phyloP scores from a whole-genome alignment of 2,888 invertebrate genomes.

The Drosophila longiperda region DNA sequence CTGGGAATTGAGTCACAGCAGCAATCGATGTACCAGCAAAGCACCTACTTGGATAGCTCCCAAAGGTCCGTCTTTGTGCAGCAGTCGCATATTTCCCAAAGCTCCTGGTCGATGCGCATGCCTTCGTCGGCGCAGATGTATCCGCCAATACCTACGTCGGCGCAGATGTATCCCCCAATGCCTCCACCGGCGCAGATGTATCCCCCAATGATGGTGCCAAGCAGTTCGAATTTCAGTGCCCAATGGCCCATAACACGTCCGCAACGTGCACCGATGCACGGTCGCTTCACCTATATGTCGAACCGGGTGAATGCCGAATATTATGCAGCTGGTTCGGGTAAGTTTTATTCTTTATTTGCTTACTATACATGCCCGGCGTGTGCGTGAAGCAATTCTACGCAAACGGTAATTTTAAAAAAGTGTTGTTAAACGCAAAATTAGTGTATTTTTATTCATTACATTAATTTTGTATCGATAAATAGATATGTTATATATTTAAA shows the following conservation, averaged over 20 bases:
- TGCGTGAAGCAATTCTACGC: neutral
- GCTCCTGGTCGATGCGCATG: constrained; percentile 57
- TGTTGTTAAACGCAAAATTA: neutral
- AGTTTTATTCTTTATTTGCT: neutral
- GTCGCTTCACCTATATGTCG: constrained; percentile 27
- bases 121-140: constrained; percentile 18
- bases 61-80: constrained; percentile 58
- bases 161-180: constrained; percentile 8
- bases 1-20: constrained; percentile 62
- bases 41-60: constrained; percentile 61
- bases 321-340: constrained; percentile 52
- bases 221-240: constrained; percentile 5
- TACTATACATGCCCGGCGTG: neutral
- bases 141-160: constrained; percentile 6
- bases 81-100: constrained; percentile 59
- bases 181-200: constrained; percentile 17
- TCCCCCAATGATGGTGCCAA: constrained; percentile 9
- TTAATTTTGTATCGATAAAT: neutral
- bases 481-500: neutral
- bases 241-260: neutral
- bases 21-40: constrained; percentile 65
- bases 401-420: constrained; percentile 1
- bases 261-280: neutral
- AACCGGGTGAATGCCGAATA: constrained; percentile 44
- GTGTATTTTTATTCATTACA: too few species aligned